Evolutionary conservation across 2,797 vertebrate species (phyloP).

Genomic region (Bradypodion pumilum): DNA sequence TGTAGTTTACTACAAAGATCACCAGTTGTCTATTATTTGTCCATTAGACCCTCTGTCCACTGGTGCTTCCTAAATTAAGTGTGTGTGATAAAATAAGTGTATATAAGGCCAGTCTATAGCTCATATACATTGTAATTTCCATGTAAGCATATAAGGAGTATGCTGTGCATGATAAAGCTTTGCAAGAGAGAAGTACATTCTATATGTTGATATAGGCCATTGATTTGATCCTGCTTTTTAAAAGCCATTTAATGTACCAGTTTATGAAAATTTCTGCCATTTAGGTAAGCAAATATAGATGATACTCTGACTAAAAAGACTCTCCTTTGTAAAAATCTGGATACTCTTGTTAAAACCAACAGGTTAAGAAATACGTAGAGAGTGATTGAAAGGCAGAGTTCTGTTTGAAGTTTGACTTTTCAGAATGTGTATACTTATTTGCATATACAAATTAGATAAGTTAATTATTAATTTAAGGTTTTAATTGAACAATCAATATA

Average conservation of each 20-base stretch:
- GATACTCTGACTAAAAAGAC: neutral
- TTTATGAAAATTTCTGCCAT: neutral
- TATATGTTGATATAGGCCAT: neutral
- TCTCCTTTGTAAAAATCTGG: slow-evolving; percentile 4
- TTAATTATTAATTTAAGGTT: slow-evolving; percentile 47
- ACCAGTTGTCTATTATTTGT: neutral
- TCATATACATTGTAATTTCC: neutral
- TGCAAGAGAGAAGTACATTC: neutral
- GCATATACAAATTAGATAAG: slow-evolving; percentile 39
- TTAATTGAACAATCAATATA: slow-evolving; percentile 54
- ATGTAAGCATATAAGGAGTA: neutral
- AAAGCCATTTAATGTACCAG: neutral
- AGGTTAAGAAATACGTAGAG: neutral
- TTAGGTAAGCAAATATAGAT: neutral
- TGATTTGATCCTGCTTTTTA: neutral
- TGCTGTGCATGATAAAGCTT: neutral
- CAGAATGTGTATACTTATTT: slow-evolving; percentile 34
- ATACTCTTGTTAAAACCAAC: neutral
- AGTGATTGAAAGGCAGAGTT: neutral
- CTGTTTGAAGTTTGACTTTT: slow-evolving; percentile 18
- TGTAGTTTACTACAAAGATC: neutral
- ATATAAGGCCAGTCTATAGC: too few species aligned
- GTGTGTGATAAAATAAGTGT: neutral
- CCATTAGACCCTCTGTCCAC: too few species aligned
- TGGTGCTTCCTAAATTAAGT: neutral